Evolutionary conservation across 2,888 invertebrate genomes (phyloP), one percentile per base, ranked within the genome.

Genomic region (Acronicta alni): DNA sequence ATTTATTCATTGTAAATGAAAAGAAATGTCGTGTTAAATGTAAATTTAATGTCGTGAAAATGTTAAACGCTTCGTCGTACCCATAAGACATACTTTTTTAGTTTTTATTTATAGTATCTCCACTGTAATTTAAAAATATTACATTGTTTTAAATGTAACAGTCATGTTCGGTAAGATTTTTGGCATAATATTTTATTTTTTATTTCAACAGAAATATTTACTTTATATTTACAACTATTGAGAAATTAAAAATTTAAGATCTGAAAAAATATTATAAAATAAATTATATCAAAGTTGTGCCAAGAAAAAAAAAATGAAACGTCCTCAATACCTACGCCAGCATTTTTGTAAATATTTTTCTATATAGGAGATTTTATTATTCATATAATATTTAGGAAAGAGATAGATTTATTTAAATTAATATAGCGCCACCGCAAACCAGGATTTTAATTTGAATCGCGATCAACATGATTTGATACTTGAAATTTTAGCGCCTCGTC

Each of bases 331-430:
- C 78, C 77, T 80, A 80, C 46, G 77, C 80, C 83, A 83, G 69
- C 79, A 77, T 79, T 83, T 85, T 81, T 89, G 82, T 86, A 87
- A 81, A 86, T 87, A 88, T 85, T 85, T 86, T 84, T 88, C 85
- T 88, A 80, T 88, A 80, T 83, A 83, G 81, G 79, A 81, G 72
- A 85, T 84, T 87, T 84, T 80, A 80, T 77, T 71, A 81, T 82
- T 80, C 78, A 80, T 26, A 23, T 9, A 2, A 26, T 83, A 83
- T 85, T 79, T 83, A 83, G 75, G 70, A 72, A 59, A 73, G 47
- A 45, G 17, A 63, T 69, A 64, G 62, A 49, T 70, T 4, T 75
- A 78, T 59, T 58, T 69, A 73, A 55, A 60, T 54, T 60, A 59
- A 44, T 44, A 48, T 65, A 61, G 62, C 60, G 57, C 69, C 67